These are phyloP conservation scores for Sardinella longiceps DNA, from an alignment of 2,797 vertebrate genomes.

Conservation along the genomic window DNA sequence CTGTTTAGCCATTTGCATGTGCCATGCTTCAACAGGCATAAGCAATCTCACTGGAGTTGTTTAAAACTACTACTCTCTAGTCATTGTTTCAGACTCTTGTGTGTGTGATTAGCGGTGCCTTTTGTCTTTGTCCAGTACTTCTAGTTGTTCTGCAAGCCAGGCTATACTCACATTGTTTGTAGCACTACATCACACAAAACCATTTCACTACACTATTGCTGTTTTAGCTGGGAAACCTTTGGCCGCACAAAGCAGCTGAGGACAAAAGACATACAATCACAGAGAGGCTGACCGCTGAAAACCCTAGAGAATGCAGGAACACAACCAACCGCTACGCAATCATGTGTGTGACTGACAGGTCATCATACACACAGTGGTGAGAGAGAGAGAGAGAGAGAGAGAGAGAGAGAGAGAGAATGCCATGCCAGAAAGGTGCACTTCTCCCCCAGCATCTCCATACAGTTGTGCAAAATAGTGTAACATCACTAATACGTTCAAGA, in stretches of 20 bases:
- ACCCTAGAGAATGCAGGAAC: slow-evolving; percentile 60
- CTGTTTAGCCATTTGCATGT: too few relatives aligned
- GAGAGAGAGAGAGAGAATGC: too few relatives aligned
- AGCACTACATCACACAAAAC: slow-evolving; percentile 56
- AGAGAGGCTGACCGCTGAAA: slow-evolving; percentile 53
- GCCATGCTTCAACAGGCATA: background rate
- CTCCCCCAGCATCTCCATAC: slow-evolving; percentile 70
- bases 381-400: too few relatives aligned
- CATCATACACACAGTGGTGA: too few relatives aligned
- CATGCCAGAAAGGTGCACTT: too few relatives aligned
- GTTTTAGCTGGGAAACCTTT: slow-evolving; percentile 52
- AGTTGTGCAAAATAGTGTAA: too few relatives aligned
- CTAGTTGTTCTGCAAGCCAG: slow-evolving; percentile 55
- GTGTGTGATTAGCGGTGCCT: slow-evolving; percentile 50
- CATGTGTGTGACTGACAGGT: too few relatives aligned
- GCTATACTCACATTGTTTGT: slow-evolving; percentile 51
- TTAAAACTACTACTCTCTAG: slow-evolving; percentile 34
- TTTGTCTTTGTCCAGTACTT: slow-evolving; percentile 63
- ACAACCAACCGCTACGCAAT: background rate
- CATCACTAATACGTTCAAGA: too few relatives aligned
- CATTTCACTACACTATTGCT: slow-evolving; percentile 39
- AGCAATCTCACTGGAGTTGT: slow-evolving; percentile 1
- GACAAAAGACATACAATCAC: slow-evolving; percentile 65
- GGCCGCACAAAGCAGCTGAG: slow-evolving; percentile 57
- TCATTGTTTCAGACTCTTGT: slow-evolving; percentile 54